Conservation (phyloP, 37 sponge, comb jelly and placozoan species). For the Petrosia ficiformis region DNA sequence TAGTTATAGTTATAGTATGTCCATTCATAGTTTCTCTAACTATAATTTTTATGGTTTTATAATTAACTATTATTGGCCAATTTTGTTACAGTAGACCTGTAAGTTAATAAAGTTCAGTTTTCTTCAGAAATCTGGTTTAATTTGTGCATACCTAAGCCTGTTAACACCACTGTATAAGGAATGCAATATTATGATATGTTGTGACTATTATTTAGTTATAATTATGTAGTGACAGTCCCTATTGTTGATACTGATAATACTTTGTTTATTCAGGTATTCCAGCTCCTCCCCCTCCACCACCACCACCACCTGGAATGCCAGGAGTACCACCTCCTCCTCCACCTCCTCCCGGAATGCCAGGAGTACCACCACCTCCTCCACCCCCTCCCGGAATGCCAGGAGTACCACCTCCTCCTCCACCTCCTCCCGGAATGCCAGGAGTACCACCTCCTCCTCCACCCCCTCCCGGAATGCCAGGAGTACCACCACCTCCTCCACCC, state of each 20-base stretch:
- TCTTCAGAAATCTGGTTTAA: too few species aligned
- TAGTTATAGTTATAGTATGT: too few species aligned
- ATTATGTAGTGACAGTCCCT: neutral
- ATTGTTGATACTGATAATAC: neutral
- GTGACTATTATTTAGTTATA: too few species aligned
- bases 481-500: constrained; percentile 72
- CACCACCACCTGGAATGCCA: constrained; percentile 20
- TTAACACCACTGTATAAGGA: too few species aligned
- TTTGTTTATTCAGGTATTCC: constrained; percentile 15
- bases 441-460: constrained; percentile 19
- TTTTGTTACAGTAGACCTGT: too few species aligned
- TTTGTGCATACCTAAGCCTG: too few species aligned
- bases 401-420: constrained; percentile 51
- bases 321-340: constrained; percentile 26
- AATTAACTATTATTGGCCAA: too few species aligned
- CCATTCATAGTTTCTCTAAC: too few species aligned
- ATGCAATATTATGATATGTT: too few species aligned
- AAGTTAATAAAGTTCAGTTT: too few species aligned
- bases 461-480: constrained; percentile 70
- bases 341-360: constrained; percentile 8
- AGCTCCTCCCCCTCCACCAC: constrained; percentile 42
- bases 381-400: constrained; percentile 30
- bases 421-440: too few species aligned
- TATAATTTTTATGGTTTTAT: too few species aligned
- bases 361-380: constrained; percentile 55